These are phyloP conservation scores for Clepsis dumicolana DNA, from an alignment of 2,888 invertebrate genomes.

Conservation along the genomic window DNA sequence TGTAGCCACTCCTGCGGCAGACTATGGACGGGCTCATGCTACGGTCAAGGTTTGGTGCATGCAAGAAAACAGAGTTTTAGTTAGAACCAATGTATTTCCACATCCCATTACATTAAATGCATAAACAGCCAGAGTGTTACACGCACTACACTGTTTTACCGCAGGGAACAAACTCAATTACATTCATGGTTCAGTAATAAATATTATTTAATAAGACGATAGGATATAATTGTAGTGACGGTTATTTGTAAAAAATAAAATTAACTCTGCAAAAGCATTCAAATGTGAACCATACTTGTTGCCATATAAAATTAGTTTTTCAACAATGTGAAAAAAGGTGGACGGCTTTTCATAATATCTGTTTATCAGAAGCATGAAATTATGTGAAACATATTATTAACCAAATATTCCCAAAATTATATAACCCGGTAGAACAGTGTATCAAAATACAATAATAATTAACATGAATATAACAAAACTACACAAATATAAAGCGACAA, in stretches of 20 bases:
- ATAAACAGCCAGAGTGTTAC: constrained; percentile 73
- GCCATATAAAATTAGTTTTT: not conserved
- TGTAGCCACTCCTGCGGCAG: not conserved
- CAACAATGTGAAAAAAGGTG: not conserved
- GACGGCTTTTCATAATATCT: not conserved
- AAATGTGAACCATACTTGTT: not conserved
- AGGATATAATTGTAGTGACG: not conserved
- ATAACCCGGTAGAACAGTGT: constrained; percentile 38
- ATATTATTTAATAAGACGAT: not conserved
- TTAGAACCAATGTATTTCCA: constrained; percentile 79
- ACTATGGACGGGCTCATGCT: constrained; percentile 58
- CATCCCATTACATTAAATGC: constrained; percentile 77
- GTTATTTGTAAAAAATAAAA: not conserved
- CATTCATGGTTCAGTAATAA: not conserved
- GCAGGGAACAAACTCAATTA: not conserved
- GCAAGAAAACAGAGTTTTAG: constrained; percentile 83
- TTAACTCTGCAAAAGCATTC: not conserved
- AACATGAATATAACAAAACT: constrained; percentile 51
- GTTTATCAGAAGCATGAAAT: not conserved
- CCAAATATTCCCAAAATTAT: not conserved
- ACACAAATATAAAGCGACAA: constrained; percentile 70
- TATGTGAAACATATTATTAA: not conserved
- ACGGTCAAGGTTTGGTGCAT: constrained; percentile 70
- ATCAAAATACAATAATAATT: constrained; percentile 56
- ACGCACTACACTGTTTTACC: constrained; percentile 41